These are phyloP conservation scores for Pseudanteris insignis DNA, from an alignment of 2,888 invertebrate species.

Conservation along the genomic window DNA sequence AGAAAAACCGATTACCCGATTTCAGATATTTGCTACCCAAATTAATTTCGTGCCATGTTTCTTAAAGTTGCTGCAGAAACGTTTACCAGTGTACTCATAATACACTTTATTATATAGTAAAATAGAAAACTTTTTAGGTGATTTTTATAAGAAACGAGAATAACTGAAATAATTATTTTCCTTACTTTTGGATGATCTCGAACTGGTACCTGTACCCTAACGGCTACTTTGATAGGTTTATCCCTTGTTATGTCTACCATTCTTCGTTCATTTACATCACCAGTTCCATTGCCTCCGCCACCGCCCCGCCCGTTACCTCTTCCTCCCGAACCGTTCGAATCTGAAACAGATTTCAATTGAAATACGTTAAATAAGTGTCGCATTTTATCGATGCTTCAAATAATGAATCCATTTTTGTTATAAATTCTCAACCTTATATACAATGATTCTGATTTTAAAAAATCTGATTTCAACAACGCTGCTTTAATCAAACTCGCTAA, in stretches of 20 bases:
- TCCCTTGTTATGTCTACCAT: constrained; percentile 88
- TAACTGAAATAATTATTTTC: constrained; percentile 44
- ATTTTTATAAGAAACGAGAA: constrained; percentile 7
- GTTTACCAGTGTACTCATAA: no score
- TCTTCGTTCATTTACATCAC: constrained; percentile 70
- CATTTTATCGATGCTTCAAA: not conserved
- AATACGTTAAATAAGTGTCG: no score
- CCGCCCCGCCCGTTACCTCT: constrained; percentile 48
- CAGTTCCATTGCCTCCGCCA: constrained; percentile 53
- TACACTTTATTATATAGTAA: no score
- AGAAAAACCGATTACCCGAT: no score
- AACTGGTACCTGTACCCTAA: constrained; percentile 85
- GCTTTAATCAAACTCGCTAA: no score
- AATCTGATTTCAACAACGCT: no score
- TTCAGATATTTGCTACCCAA: no score
- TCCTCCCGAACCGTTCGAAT: constrained; percentile 52
- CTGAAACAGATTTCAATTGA: constrained; percentile 46
- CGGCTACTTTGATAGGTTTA: constrained; percentile 87
- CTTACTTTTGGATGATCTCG: constrained; percentile 85
- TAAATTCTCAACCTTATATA: no score
- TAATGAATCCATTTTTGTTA: not conserved
- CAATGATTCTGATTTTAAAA: no score
- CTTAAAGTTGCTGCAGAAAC: no score
- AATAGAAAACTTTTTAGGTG: no score
- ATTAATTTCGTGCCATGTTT: no score